These are phyloP conservation scores for Grus americana DNA, from an alignment of 2,113 vertebrate species.

Conservation along the genomic window DNA sequence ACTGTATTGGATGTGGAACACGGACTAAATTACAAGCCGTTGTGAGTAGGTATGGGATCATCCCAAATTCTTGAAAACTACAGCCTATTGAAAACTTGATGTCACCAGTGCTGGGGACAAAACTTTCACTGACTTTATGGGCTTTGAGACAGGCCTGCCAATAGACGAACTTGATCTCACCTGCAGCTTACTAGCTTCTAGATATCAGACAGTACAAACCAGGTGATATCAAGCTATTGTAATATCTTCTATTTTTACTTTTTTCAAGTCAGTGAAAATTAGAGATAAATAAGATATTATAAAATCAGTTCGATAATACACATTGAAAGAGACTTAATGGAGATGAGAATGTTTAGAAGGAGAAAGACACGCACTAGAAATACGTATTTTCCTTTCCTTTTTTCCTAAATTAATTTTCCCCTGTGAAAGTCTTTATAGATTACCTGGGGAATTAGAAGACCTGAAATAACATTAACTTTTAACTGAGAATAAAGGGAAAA, in stretches of 20 bases:
- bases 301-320: background rate
- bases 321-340: background rate
- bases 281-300: background rate
- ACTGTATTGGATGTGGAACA: background rate
- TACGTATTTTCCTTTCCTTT: background rate
- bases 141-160: background rate
- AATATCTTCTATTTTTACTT: background rate
- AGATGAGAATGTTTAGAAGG: background rate
- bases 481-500: slow-evolving; percentile 1
- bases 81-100: background rate
- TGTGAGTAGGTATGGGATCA: background rate
- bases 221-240: background rate
- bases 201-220: background rate
- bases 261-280: background rate
- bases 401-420: background rate
- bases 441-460: background rate
- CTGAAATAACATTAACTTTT: slow-evolving; percentile 8
- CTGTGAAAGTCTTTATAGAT: background rate
- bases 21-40: background rate
- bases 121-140: background rate
- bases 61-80: background rate
- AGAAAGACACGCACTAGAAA: background rate
- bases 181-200: background rate
- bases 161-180: background rate
- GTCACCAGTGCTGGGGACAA: background rate